Evolutionary conservation across 2,888 invertebrate genomes (phyloP).

Genomic region (Pristionchus exspectatus): DNA sequence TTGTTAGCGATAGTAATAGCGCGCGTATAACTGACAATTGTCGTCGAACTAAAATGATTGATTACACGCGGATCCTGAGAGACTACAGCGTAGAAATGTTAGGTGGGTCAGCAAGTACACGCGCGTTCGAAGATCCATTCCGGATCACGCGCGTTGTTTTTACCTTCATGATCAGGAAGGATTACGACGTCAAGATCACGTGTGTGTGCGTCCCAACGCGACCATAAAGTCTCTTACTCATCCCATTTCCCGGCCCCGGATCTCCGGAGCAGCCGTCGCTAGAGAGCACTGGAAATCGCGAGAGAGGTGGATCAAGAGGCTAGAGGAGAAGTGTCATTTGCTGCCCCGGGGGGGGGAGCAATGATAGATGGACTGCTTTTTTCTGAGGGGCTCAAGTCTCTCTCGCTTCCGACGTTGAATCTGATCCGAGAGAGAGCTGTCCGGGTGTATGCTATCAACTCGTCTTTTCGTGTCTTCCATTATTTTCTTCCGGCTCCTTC

Average conservation of each 20-base stretch:
- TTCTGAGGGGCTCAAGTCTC: neutral
- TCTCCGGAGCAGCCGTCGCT: neutral
- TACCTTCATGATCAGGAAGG: neutral
- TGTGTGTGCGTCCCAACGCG: neutral
- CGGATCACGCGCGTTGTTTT: constrained; percentile 24
- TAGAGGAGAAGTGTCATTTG: constrained; percentile 14
- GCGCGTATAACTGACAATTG: too few relatives aligned
- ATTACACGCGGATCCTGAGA: too few relatives aligned
- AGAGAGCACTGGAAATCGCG: neutral
- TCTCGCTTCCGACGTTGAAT: neutral
- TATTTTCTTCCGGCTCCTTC: neutral
- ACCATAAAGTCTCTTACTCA: neutral
- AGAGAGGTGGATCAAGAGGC: neutral
- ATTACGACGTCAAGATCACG: constrained; percentile 1
- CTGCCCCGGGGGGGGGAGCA: too few relatives aligned
- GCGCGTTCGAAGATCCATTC: neutral
- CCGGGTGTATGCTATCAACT: neutral
- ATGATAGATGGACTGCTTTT: constrained; percentile 45
- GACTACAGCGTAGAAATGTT: too few relatives aligned
- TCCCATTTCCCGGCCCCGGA: neutral
- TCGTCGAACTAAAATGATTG: too few relatives aligned
- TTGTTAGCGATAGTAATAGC: too few relatives aligned
- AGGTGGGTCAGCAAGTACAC: neutral
- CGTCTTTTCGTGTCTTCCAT: neutral
- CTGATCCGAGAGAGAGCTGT: neutral